Conservation (phyloP, 2,797 vertebrate genomes). For the Acanthornis magna region DNA sequence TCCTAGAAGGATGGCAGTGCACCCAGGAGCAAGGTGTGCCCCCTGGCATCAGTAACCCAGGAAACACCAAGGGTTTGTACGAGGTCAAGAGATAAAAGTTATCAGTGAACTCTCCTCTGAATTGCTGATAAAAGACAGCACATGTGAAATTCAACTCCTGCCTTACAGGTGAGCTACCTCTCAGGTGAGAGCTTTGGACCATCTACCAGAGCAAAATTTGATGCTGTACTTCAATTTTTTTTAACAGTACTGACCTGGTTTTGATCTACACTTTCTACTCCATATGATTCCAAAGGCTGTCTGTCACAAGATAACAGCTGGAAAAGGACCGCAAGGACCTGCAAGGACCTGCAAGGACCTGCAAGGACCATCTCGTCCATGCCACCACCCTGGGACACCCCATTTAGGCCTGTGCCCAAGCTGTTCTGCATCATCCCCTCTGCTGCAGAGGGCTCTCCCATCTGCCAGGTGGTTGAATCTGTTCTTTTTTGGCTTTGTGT, state of each 20-base stretch:
- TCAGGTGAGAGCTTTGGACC: background rate
- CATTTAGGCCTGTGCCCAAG: background rate
- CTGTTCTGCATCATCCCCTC: background rate
- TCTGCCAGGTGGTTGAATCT: background rate
- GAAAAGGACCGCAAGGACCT: background rate
- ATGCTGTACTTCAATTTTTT: background rate
- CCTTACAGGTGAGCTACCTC: background rate
- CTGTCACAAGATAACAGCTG: background rate
- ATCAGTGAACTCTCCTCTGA: background rate
- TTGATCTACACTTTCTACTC: background rate
- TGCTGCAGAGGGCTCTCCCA: background rate
- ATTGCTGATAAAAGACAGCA: background rate
- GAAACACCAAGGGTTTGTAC: background rate
- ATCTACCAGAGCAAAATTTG: background rate
- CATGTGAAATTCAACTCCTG: accelerated
- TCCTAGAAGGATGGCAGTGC: background rate
- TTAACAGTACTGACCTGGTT: accelerated
- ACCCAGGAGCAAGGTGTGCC: background rate
- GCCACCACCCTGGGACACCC: background rate
- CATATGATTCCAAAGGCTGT: background rate
- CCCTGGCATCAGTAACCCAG: background rate
- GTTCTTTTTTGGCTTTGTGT: background rate
- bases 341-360: background rate
- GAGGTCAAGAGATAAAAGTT: background rate
- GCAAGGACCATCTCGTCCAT: background rate